Percentiles rank a stretch among this genome's conserved stretches.
Evolutionary conservation across 2,113 vertebrate genomes (phyloP).

Genomic region (Xiphophorus maculatus): DNA sequence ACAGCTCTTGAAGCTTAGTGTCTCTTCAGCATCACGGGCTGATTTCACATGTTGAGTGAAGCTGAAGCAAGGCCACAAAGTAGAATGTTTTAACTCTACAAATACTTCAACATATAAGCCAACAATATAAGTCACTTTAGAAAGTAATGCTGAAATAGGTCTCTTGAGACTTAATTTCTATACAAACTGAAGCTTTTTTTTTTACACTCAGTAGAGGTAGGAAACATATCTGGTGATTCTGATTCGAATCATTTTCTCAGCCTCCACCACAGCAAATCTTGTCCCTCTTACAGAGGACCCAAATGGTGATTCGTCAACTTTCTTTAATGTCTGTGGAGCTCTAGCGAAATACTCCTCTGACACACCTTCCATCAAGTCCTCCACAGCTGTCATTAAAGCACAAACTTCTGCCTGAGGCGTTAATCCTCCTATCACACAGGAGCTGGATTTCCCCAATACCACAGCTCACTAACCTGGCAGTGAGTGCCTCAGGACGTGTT

Average conservation of each 20-base stretch:
- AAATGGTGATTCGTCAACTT: conserved; percentile 43
- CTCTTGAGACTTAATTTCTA: background rate
- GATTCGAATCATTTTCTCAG: conserved; percentile 9
- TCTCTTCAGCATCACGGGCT: conserved; percentile 17
- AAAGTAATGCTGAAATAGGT: background rate
- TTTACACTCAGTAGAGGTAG: background rate
- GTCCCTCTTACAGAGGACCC: conserved; percentile 1
- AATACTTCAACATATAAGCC: background rate
- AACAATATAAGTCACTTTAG: too few relatives aligned
- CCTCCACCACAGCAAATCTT: conserved; percentile 22
- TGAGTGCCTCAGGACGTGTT: conserved; percentile 57
- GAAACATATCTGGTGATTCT: conserved; percentile 1
- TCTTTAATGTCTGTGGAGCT: conserved; percentile 43
- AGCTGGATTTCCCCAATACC: conserved; percentile 56
- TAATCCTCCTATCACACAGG: conserved; percentile 68
- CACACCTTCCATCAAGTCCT: conserved; percentile 51
- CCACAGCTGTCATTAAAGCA: conserved; percentile 60
- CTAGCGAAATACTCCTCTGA: conserved; percentile 43
- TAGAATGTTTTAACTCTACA: background rate
- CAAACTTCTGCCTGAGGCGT: conserved; percentile 56
- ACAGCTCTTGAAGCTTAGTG: conserved; percentile 26
- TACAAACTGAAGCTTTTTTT: background rate
- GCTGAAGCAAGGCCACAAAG: conserved; percentile 7
- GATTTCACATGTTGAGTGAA: conserved; percentile 26
- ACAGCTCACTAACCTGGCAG: conserved; percentile 66